Conservation (phyloP, 2,113 vertebrate species). For the Aegithalos caudatus region DNA sequence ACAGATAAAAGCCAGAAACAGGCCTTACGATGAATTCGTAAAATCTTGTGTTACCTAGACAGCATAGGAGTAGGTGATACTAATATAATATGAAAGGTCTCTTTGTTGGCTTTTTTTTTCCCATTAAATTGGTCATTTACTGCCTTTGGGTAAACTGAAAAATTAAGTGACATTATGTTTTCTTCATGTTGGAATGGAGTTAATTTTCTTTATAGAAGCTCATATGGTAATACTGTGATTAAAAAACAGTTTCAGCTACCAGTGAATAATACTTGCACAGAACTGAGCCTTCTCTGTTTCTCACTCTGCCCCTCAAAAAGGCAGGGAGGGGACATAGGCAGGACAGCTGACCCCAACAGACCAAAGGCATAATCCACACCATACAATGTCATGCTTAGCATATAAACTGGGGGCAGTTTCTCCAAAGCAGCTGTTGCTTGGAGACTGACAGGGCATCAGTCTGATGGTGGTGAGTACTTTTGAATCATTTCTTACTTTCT, state of each 20-base stretch:
- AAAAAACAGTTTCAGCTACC: background rate
- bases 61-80: background rate
- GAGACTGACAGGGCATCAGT: background rate
- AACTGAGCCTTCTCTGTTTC: background rate
- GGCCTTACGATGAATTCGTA: background rate
- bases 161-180: background rate
- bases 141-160: background rate
- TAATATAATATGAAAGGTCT: background rate
- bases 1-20: background rate
- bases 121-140: background rate
- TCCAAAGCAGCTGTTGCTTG: background rate
- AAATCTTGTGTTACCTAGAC: background rate
- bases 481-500: background rate
- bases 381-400: background rate
- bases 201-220: background rate
- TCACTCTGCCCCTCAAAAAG: background rate
- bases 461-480: background rate
- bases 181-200: background rate
- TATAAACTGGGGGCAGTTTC: background rate
- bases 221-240: background rate
- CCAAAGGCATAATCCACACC: background rate
- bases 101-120: background rate
- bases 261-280: background rate
- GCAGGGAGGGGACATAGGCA: background rate
- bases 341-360: background rate